phyloP scores from a whole-genome alignment of 2,888 invertebrate genomes.

The Gasteruption jaculator region DNA sequence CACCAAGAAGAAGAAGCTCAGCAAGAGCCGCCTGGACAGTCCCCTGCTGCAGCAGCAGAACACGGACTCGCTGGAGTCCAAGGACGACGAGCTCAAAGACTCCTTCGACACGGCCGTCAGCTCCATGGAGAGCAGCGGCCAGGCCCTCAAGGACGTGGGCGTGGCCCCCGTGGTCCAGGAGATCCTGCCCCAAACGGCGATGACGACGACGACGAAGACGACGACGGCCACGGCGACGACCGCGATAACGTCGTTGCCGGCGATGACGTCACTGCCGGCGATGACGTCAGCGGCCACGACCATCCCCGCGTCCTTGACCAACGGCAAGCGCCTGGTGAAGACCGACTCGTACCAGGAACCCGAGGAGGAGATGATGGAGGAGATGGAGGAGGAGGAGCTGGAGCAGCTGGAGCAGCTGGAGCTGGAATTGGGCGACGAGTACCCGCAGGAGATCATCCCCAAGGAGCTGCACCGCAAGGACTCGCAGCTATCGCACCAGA shows the following conservation, averaged over 20 bases:
- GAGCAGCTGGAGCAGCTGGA: constrained; percentile 22
- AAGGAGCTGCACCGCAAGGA: constrained; percentile 42
- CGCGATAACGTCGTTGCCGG: constrained; percentile 51
- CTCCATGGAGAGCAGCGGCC: constrained; percentile 46
- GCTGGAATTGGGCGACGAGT: constrained; percentile 34
- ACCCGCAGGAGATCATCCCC: constrained; percentile 37
- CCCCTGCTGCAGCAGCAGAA: constrained; percentile 52
- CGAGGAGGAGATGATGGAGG: constrained; percentile 28
- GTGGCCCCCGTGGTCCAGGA: too few species aligned
- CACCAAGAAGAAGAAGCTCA: constrained; percentile 39
- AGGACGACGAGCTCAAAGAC: constrained; percentile 56
- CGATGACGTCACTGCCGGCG: constrained; percentile 47
- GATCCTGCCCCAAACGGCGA: too few species aligned
- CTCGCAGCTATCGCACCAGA: constrained; percentile 39
- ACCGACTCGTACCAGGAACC: constrained; percentile 44
- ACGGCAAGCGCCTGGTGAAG: constrained; percentile 46
- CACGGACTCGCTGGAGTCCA: constrained; percentile 56
- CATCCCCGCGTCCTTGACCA: constrained; percentile 50
- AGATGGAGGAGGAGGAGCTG: constrained; percentile 24
- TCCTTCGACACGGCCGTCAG: constrained; percentile 57
- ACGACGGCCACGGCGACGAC: constrained; percentile 58
- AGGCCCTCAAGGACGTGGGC: too few species aligned
- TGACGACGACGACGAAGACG: constrained; percentile 56
- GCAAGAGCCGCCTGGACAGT: constrained; percentile 42
- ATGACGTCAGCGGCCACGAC: constrained; percentile 35